Percentiles rank a stretch among this genome's conserved stretches.
Evolutionary conservation across 2,113 vertebrate genomes (phyloP).

Genomic region (Psittacula cyanocephala): DNA sequence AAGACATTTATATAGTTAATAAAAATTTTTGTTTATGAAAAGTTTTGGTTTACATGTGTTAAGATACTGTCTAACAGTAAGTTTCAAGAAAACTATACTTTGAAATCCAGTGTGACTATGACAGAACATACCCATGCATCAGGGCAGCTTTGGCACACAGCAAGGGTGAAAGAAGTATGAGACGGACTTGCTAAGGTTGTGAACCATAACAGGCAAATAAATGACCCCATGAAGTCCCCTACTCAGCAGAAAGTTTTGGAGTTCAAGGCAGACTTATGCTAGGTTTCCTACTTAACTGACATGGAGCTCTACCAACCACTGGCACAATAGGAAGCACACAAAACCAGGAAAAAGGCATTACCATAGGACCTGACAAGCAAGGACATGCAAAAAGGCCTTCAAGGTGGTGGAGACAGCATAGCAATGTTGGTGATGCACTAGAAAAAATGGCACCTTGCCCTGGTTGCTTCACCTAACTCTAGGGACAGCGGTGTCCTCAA

Average conservation of each 20-base stretch:
- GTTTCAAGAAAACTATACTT: not conserved
- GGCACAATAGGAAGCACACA: not conserved
- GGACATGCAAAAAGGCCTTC: not conserved
- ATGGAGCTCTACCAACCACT: not conserved
- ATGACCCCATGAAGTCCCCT: accelerated
- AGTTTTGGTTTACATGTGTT: not conserved
- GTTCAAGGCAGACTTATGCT: not conserved
- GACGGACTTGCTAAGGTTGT: not conserved
- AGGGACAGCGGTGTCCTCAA: not conserved
- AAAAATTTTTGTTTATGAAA: not conserved
- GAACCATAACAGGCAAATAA: not conserved
- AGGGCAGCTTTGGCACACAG: not conserved
- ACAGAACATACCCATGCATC: not conserved
- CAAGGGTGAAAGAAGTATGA: not conserved
- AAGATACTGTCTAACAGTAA: not conserved
- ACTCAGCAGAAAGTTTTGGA: not conserved
- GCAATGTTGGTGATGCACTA: accelerated
- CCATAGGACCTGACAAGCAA: not conserved
- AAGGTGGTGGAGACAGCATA: not conserved
- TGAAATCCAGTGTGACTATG: not conserved
- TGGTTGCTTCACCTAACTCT: not conserved
- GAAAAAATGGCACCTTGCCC: not conserved
- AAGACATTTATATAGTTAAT: not conserved
- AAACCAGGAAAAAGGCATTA: not conserved
- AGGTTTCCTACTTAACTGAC: not conserved